Evolutionary conservation across 2,797 vertebrate genomes (phyloP).

Genomic region (Falco rusticolus): DNA sequence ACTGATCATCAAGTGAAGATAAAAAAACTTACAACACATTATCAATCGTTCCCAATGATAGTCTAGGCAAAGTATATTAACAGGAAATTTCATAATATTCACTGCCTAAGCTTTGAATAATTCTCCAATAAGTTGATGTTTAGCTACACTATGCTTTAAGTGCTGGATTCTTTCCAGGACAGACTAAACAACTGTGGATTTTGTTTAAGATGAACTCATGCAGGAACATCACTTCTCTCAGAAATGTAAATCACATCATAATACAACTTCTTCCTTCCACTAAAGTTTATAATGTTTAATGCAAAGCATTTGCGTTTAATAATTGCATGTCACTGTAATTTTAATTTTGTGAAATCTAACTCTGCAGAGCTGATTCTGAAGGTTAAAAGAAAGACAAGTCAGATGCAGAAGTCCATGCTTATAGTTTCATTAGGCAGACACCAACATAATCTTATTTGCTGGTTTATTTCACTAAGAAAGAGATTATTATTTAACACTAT

Average conservation of each 20-base stretch:
- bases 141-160: not conserved
- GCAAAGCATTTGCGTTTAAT: not conserved
- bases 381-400: not conserved
- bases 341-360: not conserved
- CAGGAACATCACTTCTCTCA: not conserved
- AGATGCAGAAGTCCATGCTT: not conserved
- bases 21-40: not conserved
- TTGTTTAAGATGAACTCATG: not conserved
- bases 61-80: not conserved
- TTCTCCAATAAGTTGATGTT: not conserved
- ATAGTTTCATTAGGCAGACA: conserved; percentile 11
- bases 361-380: not conserved
- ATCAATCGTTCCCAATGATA: not conserved
- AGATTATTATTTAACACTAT: conserved; percentile 46
- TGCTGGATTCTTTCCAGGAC: conserved; percentile 5
- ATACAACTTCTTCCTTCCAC: not conserved
- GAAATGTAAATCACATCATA: not conserved
- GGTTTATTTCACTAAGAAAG: conserved; percentile 21
- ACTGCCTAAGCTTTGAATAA: not conserved
- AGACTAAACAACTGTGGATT: not conserved
- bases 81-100: not conserved
- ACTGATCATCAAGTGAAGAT: not conserved
- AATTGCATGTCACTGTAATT: not conserved
- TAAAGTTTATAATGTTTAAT: not conserved
- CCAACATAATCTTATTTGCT: not conserved